Conservation (phyloP, 2,888 invertebrate genomes). For the Yponomeuta malinellus region DNA sequence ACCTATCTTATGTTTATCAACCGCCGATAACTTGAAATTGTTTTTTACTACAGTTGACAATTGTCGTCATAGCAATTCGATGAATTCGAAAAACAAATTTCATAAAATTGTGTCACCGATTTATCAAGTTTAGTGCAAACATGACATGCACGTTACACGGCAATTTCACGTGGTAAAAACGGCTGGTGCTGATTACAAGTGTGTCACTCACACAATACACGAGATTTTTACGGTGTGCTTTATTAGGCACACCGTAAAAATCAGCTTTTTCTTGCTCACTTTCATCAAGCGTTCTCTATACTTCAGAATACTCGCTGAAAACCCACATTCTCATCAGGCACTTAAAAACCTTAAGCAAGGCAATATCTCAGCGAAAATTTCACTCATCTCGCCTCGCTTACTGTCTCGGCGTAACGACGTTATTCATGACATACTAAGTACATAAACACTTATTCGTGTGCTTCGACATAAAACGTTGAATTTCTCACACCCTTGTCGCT, state of each 20-base stretch:
- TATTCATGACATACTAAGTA: conserved; percentile 17
- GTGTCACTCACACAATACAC: neutral
- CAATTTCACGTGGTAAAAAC: neutral
- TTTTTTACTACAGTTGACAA: neutral
- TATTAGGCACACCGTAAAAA: neutral
- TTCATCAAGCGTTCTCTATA: neutral
- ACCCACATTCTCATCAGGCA: neutral
- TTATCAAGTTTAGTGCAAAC: neutral
- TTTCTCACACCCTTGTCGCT: conserved; percentile 26
- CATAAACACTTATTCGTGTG: conserved; percentile 33
- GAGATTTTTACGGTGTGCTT: no score
- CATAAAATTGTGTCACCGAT: conserved; percentile 2
- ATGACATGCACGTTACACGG: neutral
- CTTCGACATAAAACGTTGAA: conserved; percentile 32
- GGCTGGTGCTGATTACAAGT: neutral
- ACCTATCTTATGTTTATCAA: neutral
- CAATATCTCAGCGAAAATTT: neutral
- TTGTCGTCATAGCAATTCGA: neutral
- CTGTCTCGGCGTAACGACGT: conserved; percentile 30
- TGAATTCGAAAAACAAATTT: neutral
- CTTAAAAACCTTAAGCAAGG: neutral
- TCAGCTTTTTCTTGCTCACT: neutral
- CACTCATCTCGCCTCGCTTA: conserved; percentile 23
- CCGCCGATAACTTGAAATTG: conserved; percentile 1
- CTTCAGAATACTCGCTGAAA: neutral